Percentiles rank a stretch among this genome's conserved stretches.
phyloP scores from a whole-genome alignment of 2,113 vertebrate genomes.

The Callopanchax toddi region DNA sequence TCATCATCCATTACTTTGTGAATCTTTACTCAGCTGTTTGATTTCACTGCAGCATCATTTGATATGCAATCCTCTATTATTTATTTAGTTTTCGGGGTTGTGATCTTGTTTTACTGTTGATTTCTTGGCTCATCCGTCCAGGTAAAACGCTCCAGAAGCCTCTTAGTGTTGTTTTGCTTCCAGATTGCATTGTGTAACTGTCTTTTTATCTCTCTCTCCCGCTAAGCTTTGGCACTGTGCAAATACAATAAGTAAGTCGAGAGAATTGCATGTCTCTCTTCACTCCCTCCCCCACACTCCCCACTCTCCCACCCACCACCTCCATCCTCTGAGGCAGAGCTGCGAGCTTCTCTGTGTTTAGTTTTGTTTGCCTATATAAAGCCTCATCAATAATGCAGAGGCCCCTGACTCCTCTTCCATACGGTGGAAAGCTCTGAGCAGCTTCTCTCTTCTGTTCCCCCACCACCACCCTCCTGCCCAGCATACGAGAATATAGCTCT shows the following conservation, averaged over 20 bases:
- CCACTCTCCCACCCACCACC: conserved; percentile 40
- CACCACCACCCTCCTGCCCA: conserved; percentile 31
- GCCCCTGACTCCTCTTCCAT: conserved; percentile 71
- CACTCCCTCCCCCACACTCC: conserved; percentile 36
- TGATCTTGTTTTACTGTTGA: conserved; percentile 38
- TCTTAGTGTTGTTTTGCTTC: conserved; percentile 41
- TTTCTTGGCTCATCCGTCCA: conserved; percentile 45
- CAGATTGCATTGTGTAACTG: conserved; percentile 43
- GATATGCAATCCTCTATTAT: conserved; percentile 23
- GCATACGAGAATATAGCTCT: conserved; percentile 27
- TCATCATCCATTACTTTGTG: conserved; percentile 29
- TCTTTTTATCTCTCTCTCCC: conserved; percentile 40
- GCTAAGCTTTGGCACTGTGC: conserved; percentile 21
- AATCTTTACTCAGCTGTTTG: conserved; percentile 30
- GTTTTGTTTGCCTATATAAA: conserved; percentile 77
- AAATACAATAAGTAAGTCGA: conserved; percentile 61
- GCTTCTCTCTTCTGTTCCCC: conserved; percentile 29
- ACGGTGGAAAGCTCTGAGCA: conserved; percentile 48
- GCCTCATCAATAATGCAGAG: conserved; percentile 77
- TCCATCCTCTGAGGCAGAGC: conserved; percentile 55
- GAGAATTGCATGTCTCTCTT: conserved; percentile 54
- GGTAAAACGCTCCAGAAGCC: conserved; percentile 45
- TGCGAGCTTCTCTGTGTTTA: conserved; percentile 67
- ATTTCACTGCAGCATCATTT: conserved; percentile 5
- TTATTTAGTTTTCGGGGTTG: neutral